Conservation (phyloP, 2,113 vertebrate genomes). For the Notarius quadriscutis region DNA sequence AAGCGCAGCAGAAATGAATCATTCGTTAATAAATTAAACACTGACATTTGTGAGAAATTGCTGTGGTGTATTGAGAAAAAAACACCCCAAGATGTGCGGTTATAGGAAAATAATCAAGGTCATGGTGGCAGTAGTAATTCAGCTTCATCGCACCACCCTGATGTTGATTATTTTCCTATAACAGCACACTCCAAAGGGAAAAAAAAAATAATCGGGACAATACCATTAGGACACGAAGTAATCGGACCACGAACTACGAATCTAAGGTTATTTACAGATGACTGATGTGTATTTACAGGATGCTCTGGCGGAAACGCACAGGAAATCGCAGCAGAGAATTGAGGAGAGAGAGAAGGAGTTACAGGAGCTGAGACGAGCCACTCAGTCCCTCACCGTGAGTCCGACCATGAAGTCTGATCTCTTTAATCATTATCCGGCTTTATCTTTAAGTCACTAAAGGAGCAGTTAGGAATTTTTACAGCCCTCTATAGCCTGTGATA, state of each 20-base stretch:
- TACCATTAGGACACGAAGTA: neutral
- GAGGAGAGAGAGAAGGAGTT: conserved; percentile 67
- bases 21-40: neutral
- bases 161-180: neutral
- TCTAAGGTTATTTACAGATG: neutral
- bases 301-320: conserved; percentile 64
- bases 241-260: neutral
- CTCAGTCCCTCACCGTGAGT: conserved; percentile 67
- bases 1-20: neutral
- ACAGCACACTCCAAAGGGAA: neutral
- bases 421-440: neutral
- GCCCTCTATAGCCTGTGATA: neutral
- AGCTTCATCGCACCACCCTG: neutral
- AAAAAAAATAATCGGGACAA: neutral
- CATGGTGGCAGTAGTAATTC: neutral
- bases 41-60: neutral
- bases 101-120: neutral
- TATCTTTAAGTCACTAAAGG: neutral
- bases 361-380: conserved; percentile 70
- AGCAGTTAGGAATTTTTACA: neutral
- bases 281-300: conserved; percentile 52
- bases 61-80: neutral
- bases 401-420: neutral
- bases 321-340: conserved; percentile 63
- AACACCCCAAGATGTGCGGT: neutral